These are phyloP conservation scores for Drosophila pruinosa DNA, from an alignment of 1,140 invertebrate genomes.

Conservation along the genomic window DNA sequence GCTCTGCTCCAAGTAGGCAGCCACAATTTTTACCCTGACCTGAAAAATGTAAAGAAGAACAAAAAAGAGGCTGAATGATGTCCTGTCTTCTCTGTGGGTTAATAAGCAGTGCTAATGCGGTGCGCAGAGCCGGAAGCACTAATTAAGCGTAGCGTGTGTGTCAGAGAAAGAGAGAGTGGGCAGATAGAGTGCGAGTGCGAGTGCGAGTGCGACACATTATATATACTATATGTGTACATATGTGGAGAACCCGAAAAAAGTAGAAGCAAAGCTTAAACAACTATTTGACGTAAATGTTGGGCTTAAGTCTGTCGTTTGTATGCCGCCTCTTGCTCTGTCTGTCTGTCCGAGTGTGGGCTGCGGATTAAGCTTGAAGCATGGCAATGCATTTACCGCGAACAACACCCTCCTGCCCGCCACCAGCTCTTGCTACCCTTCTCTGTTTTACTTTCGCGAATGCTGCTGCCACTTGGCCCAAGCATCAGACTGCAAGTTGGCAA, in stretches of 20 bases:
- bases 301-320: conserved; percentile 69
- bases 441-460: conserved; percentile 48
- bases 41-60: not conserved
- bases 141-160: conserved; percentile 61
- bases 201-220: not conserved
- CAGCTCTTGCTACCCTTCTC: conserved; percentile 18
- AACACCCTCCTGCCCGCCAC: not conserved
- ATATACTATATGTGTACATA: too few relatives aligned
- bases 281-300: conserved; percentile 78
- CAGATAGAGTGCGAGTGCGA: not conserved
- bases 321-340: conserved; percentile 12
- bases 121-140: conserved; percentile 67
- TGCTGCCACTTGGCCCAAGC: conserved; percentile 72
- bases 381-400: conserved; percentile 70
- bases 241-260: not conserved
- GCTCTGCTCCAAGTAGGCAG: not conserved
- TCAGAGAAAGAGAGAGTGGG: not conserved
- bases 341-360: conserved; percentile 34
- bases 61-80: conserved; percentile 23
- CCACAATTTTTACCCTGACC: not conserved
- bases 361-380: conserved; percentile 80
- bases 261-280: conserved; percentile 47
- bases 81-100: conserved; percentile 22
- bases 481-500: conserved; percentile 80
- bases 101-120: conserved; percentile 70